Evolutionary conservation across 1,140 invertebrate genomes (phyloP), one percentile per base, ranked within the genome.

Genomic region (Bemisia tabaci): DNA sequence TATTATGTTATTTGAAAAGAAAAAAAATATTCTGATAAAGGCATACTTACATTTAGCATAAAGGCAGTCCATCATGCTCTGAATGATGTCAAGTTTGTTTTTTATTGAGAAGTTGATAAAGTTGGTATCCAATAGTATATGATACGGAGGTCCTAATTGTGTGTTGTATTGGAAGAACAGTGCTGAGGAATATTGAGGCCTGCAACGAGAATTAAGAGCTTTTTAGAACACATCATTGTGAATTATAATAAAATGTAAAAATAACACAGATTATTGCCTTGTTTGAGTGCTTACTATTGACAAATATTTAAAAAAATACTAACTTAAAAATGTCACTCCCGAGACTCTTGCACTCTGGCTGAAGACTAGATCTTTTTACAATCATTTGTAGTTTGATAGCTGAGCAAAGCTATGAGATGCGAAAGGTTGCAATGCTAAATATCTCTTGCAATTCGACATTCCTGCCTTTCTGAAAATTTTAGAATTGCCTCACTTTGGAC

Each of bases 81-180:
- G 87, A 63, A 97, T 85, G 62, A 99, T 89, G 75, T 99, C 97
- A 65, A 99, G 78, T 82, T 98, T 98, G 75, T 97, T 97, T 80
- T 97, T 97, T 27, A 99, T 95, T 0, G 96, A 95, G 77, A 99
- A 98, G 75, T 99, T 99, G 1, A 99, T 88, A 74, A 99, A 99
- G 81, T 99, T 99, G 1, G 97, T 99, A 77, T 99, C 97, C 21
- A 99, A 77, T 27, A 99, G 79, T 59, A 99, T 87, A 72, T 97
- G 96, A 77, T 96, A 99, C 0, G 97, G 97, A 17, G 97, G 97
- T 1, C 95, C 97, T 1, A 99, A 78, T 76, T 98, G 95, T n/a
- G 91, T 97, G 75, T 99, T 99, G 79, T 99, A 99, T 76, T 95
- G 87, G 74, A 99, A 97, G 77, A 98, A 99, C 67, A 99, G 76